Conservation (phyloP, 2,113 vertebrate species). For the Nannobrachium achirus region DNA sequence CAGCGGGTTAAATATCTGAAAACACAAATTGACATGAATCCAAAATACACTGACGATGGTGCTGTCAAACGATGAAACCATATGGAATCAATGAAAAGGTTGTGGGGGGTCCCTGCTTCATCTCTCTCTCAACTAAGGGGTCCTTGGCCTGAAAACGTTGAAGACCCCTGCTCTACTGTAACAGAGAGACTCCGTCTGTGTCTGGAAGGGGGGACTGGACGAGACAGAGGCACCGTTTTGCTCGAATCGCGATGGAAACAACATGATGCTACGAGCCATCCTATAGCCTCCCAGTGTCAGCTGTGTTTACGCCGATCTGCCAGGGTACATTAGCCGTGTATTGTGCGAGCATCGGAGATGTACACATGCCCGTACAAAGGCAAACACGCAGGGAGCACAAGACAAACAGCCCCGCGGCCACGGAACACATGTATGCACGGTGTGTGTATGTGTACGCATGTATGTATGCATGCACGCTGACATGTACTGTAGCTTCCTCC, state of each 20-base stretch:
- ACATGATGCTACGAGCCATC: background rate
- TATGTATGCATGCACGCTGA: background rate
- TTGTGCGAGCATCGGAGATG: background rate
- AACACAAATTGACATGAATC: too few relatives aligned
- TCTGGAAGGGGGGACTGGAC: constrained; percentile 5
- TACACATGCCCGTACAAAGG: constrained; percentile 14
- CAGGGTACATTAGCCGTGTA: constrained; percentile 4
- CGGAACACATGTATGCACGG: background rate
- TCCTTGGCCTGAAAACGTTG: too few relatives aligned
- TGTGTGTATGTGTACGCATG: too few relatives aligned
- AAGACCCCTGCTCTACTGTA: too few relatives aligned
- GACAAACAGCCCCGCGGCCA: background rate
- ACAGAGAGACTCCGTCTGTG: background rate
- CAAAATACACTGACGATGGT: too few relatives aligned
- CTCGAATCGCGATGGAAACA: constrained; percentile 2
- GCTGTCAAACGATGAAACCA: too few relatives aligned
- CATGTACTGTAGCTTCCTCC: background rate
- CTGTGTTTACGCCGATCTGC: constrained; percentile 30
- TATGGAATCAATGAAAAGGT: too few relatives aligned
- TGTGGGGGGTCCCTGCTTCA: too few relatives aligned
- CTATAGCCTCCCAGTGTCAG: background rate
- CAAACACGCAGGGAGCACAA: background rate
- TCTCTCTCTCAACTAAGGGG: too few relatives aligned
- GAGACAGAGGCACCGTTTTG: constrained; percentile 13
- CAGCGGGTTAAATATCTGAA: too few relatives aligned